A percentile compares a stretch with the other conserved stretches of the same genome.
These are phyloP conservation scores for Thalassophryne amazonica DNA, from an alignment of 2,797 vertebrate genomes.

Conservation along the genomic window DNA sequence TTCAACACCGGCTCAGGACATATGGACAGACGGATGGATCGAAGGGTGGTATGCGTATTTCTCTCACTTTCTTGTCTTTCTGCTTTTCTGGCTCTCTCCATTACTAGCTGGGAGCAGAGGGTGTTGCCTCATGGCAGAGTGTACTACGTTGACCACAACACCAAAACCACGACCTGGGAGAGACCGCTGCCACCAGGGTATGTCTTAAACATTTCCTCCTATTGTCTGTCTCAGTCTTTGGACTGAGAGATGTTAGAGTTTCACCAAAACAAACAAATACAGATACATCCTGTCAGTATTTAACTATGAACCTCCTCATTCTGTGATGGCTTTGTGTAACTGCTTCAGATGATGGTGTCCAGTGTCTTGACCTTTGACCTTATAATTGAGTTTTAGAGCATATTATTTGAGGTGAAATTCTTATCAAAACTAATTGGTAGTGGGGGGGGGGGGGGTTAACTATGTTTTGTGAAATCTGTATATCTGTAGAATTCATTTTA, in stretches of 20 bases:
- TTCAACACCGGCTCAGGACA: no score
- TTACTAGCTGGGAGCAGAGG: slow-evolving; percentile 92
- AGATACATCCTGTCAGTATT: accelerated
- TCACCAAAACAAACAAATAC: background rate
- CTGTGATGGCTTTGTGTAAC: no score
- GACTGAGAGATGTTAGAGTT: no score
- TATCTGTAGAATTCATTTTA: no score
- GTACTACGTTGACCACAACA: slow-evolving; percentile 98
- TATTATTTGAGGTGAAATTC: no score
- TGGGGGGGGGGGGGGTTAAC: no score
- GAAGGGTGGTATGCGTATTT: background rate
- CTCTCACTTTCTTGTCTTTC: background rate
- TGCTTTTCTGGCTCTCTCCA: slow-evolving; percentile 14
- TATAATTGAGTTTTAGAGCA: no score
- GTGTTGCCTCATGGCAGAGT: slow-evolving; percentile 92
- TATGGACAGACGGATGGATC: background rate
- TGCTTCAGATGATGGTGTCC: no score
- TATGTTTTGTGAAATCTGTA: no score
- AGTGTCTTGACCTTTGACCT: no score
- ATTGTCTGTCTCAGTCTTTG: background rate
- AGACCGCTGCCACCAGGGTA: slow-evolving; percentile 95
- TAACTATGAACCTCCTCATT: no score
- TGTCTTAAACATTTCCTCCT: slow-evolving; percentile 31
- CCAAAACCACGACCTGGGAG: slow-evolving; percentile 98
- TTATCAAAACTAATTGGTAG: no score